Percentiles rank a stretch among this genome's conserved stretches.
These are phyloP conservation scores for Anoura caudifer DNA, from an alignment of 2,113 vertebrate species.

Conservation along the genomic window DNA sequence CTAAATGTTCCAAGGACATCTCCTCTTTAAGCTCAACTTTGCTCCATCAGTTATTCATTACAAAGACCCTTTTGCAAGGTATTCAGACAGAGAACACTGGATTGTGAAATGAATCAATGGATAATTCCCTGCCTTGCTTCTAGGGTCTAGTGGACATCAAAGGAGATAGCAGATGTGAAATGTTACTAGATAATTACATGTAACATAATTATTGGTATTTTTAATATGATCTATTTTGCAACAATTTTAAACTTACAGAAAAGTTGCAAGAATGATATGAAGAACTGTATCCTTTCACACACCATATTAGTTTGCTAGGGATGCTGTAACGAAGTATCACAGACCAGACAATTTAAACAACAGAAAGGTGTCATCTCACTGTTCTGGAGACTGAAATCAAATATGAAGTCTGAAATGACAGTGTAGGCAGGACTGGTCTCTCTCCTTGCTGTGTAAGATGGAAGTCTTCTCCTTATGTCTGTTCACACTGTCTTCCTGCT, in stretches of 20 bases:
- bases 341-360: neutral
- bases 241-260: neutral
- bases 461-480: neutral
- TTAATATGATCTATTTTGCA: neutral
- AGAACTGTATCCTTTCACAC: neutral
- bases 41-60: neutral
- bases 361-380: neutral
- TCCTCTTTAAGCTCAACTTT: neutral
- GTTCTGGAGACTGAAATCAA: neutral
- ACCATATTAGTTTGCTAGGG: neutral
- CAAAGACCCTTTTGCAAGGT: neutral
- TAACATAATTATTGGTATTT: neutral
- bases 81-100: neutral
- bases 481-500: neutral
- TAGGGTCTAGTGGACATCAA: neutral
- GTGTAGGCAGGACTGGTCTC: neutral
- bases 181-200: neutral
- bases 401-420: neutral
- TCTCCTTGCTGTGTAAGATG: neutral
- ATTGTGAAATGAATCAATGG: neutral
- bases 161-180: neutral
- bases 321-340: neutral
- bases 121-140: neutral
- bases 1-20: neutral
- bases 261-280: neutral